Evolutionary conservation across 2,888 invertebrate species (phyloP).

Genomic region (Steinernema scapterisci): DNA sequence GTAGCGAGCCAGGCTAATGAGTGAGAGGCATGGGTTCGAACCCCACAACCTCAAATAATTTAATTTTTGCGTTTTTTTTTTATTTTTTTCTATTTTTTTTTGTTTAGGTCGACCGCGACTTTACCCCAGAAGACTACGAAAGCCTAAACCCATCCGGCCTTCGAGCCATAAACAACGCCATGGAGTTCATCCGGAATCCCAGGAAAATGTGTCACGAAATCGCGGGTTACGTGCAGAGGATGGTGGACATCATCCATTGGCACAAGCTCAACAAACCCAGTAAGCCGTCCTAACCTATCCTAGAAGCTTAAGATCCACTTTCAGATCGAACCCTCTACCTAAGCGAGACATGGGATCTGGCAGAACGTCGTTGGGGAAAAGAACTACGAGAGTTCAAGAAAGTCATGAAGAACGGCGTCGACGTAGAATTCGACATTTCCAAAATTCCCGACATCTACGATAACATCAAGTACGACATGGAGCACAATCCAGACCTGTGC

Average conservation of each 20-base stretch:
- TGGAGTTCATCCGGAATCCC: conserved; percentile 94
- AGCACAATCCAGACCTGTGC: conserved; percentile 85
- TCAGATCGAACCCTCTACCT: conserved; percentile 79
- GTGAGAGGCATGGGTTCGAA: no score
- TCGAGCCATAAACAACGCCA: conserved; percentile 86
- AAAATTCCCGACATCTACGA: conserved; percentile 99
- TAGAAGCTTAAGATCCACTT: no score
- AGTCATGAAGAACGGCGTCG: conserved; percentile 70
- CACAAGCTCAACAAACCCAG: conserved; percentile 51
- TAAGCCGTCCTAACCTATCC: no score
- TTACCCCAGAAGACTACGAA: conserved; percentile 73
- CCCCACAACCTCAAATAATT: no score
- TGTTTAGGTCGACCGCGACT: conserved; percentile 61
- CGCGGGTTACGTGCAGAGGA: conserved; percentile 63
- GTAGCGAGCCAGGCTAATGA: no score
- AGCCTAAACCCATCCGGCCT: conserved; percentile 79
- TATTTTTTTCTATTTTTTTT: not conserved
- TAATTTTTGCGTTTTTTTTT: not conserved
- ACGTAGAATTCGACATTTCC: conserved; percentile 83
- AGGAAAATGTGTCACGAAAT: conserved; percentile 89
- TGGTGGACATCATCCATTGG: conserved; percentile 73
- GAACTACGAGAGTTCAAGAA: conserved; percentile 83
- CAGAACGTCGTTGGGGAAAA: conserved; percentile 78
- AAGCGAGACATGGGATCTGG: conserved; percentile 97
- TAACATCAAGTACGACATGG: conserved; percentile 92